A percentile compares a stretch with the other conserved stretches of the same genome.
These are phyloP conservation scores for Crenichthys baileyi DNA, from an alignment of 2,797 vertebrate genomes.

Conservation along the genomic window DNA sequence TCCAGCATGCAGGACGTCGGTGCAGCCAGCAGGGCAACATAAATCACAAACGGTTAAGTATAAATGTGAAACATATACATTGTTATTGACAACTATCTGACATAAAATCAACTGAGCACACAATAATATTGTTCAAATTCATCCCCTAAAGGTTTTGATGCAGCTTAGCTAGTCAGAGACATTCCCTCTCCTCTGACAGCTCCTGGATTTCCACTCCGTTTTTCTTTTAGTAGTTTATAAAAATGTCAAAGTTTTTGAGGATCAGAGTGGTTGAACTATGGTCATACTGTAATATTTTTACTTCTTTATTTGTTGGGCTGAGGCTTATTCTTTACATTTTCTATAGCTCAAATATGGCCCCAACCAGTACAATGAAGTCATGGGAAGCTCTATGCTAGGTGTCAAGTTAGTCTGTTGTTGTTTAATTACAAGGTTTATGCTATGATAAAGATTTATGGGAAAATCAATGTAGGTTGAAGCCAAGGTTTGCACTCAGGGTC, in stretches of 20 bases:
- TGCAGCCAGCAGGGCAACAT: not conserved
- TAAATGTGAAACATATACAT: not conserved
- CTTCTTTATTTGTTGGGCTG: not conserved
- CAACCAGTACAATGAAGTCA: not conserved
- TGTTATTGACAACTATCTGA: not conserved
- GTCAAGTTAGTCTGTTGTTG: not conserved
- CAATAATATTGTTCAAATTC: no score
- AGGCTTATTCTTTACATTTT: not conserved
- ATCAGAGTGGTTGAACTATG: no score
- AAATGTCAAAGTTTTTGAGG: no score
- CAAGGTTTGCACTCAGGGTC: not conserved
- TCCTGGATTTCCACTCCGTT: no score
- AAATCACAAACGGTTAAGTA: not conserved
- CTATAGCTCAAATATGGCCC: not conserved
- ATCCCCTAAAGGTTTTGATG: no score
- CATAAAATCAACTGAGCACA: not conserved
- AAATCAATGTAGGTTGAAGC: not conserved
- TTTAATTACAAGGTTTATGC: not conserved
- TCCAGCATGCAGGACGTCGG: not conserved
- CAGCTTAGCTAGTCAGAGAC: no score
- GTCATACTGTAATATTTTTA: not conserved
- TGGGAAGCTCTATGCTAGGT: not conserved
- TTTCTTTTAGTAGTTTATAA: no score
- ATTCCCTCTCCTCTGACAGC: no score
- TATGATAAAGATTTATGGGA: not conserved